phyloP scores from a whole-genome alignment of 2,797 vertebrate genomes.

The Brachyrhaphis roseni region DNA sequence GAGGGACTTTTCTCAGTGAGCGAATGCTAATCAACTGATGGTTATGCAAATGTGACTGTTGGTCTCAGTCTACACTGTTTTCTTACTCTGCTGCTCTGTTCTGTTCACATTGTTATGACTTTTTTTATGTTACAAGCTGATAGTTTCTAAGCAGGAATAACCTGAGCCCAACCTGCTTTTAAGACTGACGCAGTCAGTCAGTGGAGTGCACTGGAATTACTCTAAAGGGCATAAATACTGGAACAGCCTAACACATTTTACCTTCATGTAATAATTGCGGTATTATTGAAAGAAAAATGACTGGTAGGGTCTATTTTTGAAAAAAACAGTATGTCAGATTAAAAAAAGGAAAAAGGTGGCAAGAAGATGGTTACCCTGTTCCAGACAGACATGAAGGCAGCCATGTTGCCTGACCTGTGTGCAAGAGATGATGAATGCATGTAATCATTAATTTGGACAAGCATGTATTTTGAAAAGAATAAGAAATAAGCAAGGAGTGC shows the following conservation, averaged over 20 bases:
- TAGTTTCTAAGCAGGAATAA: slow-evolving; percentile 32
- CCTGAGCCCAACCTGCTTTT: slow-evolving; percentile 19
- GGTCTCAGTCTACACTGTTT: slow-evolving; percentile 27
- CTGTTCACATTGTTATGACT: slow-evolving; percentile 22
- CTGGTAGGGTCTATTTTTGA: not conserved
- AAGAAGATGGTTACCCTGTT: slow-evolving; percentile 16
- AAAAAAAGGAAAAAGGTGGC: not conserved
- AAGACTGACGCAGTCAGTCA: not conserved
- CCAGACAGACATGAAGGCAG: slow-evolving; percentile 42
- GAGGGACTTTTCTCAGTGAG: slow-evolving; percentile 42
- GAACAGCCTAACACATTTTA: slow-evolving; percentile 33
- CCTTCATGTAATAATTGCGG: slow-evolving; percentile 19
- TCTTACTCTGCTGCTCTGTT: slow-evolving; percentile 48
- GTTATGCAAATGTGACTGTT: slow-evolving; percentile 48
- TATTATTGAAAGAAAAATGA: slow-evolving; percentile 7
- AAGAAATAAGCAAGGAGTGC: slow-evolving; percentile 27
- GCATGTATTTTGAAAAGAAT: slow-evolving; percentile 36
- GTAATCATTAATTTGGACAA: slow-evolving; percentile 28
- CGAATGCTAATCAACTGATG: slow-evolving; percentile 32
- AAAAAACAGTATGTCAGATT: not conserved
- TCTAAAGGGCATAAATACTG: slow-evolving; percentile 38
- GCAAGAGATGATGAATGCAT: slow-evolving; percentile 11
- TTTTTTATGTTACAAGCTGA: slow-evolving; percentile 23
- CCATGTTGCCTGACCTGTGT: slow-evolving; percentile 31
- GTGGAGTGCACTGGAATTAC: slow-evolving; percentile 47